These are phyloP conservation scores for Cryptocephalus primarius DNA, from an alignment of 2,888 invertebrate genomes.

Conservation along the genomic window DNA sequence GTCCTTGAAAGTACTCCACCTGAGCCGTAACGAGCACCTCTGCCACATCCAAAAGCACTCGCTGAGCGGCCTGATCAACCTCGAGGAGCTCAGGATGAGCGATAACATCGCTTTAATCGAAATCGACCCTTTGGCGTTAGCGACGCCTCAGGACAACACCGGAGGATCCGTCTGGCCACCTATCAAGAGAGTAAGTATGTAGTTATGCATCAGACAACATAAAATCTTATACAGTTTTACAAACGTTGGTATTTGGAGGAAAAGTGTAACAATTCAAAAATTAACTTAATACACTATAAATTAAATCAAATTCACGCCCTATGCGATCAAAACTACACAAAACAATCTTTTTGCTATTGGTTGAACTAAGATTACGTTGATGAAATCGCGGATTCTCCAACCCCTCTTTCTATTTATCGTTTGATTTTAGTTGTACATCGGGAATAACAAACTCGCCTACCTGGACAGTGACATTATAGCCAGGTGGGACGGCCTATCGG, in stretches of 20 bases:
- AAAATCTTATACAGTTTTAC: no score
- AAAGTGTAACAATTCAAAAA: no score
- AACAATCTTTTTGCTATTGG: no score
- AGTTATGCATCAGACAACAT: no score
- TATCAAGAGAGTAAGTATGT: conserved; percentile 47
- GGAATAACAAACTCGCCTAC: conserved; percentile 58
- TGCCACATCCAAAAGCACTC: conserved; percentile 43
- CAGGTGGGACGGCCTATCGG: conserved; percentile 59
- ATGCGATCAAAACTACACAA: no score
- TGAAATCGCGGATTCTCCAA: no score
- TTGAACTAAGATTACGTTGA: no score
- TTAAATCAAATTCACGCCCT: no score
- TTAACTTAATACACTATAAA: no score
- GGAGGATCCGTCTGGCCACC: conserved; percentile 53
- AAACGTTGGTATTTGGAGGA: no score
- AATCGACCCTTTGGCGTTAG: conserved; percentile 42
- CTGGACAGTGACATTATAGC: conserved; percentile 53
- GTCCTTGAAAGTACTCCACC: conserved; percentile 51
- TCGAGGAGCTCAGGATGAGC: conserved; percentile 49
- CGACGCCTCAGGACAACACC: conserved; percentile 47
- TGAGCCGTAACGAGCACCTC: conserved; percentile 56
- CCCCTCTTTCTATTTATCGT: no score
- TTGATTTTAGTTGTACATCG: conserved; percentile 51
- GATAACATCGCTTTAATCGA: conserved; percentile 50
- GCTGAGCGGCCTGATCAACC: conserved; percentile 44